Evolutionary conservation across 2,113 vertebrate species (phyloP).

Genomic region (Hipposideros armiger): DNA sequence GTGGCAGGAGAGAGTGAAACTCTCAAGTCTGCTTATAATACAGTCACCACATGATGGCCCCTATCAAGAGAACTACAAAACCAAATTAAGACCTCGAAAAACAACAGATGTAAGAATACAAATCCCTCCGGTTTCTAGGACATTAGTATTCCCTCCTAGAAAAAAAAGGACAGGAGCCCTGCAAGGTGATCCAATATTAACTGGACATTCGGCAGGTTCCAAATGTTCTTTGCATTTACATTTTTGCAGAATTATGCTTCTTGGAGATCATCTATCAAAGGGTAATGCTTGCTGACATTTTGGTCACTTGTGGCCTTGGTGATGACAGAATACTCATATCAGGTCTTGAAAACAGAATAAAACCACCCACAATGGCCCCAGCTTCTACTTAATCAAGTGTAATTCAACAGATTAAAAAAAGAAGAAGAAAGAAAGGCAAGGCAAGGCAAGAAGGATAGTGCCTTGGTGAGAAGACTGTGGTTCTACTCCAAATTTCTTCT

Average conservation of each 20-base stretch:
- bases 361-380: neutral
- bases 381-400: neutral
- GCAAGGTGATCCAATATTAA: neutral
- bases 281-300: neutral
- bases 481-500: neutral
- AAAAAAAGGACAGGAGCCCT: neutral
- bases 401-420: neutral
- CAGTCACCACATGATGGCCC: neutral
- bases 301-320: neutral
- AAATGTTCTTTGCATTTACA: neutral
- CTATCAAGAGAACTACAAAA: neutral
- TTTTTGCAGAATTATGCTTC: neutral
- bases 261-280: neutral
- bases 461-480: neutral
- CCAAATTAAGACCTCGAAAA: neutral
- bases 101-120: slow-evolving; percentile 43
- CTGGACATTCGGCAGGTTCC: neutral
- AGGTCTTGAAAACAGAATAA: neutral
- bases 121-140: slow-evolving; percentile 42
- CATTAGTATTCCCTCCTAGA: neutral
- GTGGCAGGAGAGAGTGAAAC: neutral
- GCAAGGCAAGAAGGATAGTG: neutral
- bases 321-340: neutral
- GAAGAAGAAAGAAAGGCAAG: too few relatives aligned
- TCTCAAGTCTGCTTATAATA: neutral